Base-by-base conservation (phyloP, 1,140 invertebrate genomes). In the Sarcophaga bullata region DNA sequence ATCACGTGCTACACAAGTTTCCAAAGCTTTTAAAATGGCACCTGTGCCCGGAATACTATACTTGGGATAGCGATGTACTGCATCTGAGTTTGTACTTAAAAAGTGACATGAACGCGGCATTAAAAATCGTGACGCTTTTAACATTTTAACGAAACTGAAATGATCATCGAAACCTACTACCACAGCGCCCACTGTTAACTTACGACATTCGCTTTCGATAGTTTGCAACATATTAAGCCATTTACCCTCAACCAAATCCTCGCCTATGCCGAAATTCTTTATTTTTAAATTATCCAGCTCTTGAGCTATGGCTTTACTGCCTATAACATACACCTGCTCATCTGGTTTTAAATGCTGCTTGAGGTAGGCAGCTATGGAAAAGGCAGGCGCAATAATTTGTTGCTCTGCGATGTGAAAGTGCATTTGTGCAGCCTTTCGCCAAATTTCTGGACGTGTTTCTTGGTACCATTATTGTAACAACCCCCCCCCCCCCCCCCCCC, bases 391-490 rank as follows among this genome's bases (percentile, higher is more conserved):
- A 11, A 98, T 91, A 83, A 99, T 95, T 88, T 98, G 94, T 90
- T 94, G 93, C 90, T 93, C 91, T 49, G 90, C 90, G 11, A 94
- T 92, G 83, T 93, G 90, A 90, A 96, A 98, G 48, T 95, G 95
- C 73, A 98, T 87, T 58, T 92, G 91, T 83, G 93, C 91, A 80
- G 94, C 95, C 91, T 98, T 98, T n/a, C 92, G 87, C 25, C 94
- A 92, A 90, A 97, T 95, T 85, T 97, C 94, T 76, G 93, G 92
- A 83, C 96, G 92, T 0, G 95, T 95, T 91, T n/a, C n/a, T 96
- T 97, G 13, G 95, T 96, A n/a, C 96, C 97, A 91, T 99, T 99
- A 89, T 99, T 99, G 3, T 99, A 0, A 98, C 93, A 89, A 95
- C n/a, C n/a, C n/a, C n/a, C n/a, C n/a, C n/a, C n/a, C n/a, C n/a